Evolutionary conservation across 1,140 invertebrate species (phyloP).

Genomic region (Mylabris phalerata): DNA sequence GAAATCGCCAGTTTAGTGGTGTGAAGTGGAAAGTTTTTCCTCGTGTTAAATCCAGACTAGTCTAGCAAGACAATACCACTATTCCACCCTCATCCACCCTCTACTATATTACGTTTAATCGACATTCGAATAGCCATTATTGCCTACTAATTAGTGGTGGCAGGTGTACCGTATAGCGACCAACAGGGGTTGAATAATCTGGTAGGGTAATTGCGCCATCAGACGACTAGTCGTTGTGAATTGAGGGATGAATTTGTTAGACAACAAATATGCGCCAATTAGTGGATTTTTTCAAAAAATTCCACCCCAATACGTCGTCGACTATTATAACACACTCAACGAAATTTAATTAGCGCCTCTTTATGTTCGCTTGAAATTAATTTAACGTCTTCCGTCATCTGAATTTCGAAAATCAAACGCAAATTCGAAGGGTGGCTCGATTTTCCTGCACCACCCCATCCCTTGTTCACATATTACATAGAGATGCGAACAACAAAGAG

Average conservation of each 20-base stretch:
- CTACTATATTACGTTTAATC: slow-evolving; percentile 39
- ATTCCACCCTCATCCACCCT: neutral
- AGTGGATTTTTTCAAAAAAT: no score
- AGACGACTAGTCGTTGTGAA: neutral
- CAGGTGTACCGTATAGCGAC: slow-evolving; percentile 37
- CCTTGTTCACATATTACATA: no score
- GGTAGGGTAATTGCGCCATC: slow-evolving; percentile 31
- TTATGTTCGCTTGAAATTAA: slow-evolving; percentile 7
- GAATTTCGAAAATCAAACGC: no score
- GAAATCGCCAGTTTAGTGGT: neutral
- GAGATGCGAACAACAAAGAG: no score
- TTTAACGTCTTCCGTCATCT: neutral
- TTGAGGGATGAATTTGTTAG: no score
- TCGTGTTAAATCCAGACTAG: no score
- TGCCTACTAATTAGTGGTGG: slow-evolving; percentile 40
- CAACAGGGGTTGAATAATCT: slow-evolving; percentile 30
- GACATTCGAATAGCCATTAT: slow-evolving; percentile 38
- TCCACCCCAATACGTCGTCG: slow-evolving; percentile 2
- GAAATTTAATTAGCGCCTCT: slow-evolving; percentile 16
- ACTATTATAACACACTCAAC: slow-evolving; percentile 14
- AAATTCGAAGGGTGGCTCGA: no score
- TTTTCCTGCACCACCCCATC: no score
- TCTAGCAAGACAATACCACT: no score
- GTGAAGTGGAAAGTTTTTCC: neutral
- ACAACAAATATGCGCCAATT: no score